Evolutionary conservation across 1,140 invertebrate genomes (phyloP), one percentile per base, ranked within the genome.

Genomic region (Aporrectodea caliginosa): DNA sequence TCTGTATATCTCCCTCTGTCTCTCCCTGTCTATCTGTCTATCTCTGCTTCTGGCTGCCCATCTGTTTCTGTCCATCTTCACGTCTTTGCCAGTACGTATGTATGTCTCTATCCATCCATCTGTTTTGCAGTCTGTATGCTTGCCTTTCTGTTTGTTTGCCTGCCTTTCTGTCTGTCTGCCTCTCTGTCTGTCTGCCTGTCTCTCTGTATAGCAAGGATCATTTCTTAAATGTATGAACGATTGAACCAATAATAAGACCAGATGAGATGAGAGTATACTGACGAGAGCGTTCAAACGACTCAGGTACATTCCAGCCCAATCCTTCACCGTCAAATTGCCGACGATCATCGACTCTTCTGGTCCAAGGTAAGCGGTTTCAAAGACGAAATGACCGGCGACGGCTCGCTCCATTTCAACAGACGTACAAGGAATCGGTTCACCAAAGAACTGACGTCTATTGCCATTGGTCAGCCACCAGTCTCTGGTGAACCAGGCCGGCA

Each of bases 301-400:
- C 6, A 58, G 6, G 22, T 58, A 58, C 22, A 12, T 22, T 58
- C 22, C 78, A 77, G 83, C 84, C 85, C 88, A 90, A 58, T 88
- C 77, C 22, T 81, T 81, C 2, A 90, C 87, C 29, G 85, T 89
- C 27, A 87, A 87, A 29, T 83, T 83, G 2, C 81, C 80, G n/a
- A 78, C 73, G 6, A 86, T 86, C 0, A 82, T 82, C 12, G 84
- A 82, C 12, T 73, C 32, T 14, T 83, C 29, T 82, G 82, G 35
- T 84, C 84, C 79, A 58, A 90, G 94, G 78, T 91, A 92, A 0
- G 92, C 90, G 84, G 94, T 92, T 1, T 91, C 90, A 58, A 95
- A 84, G 0, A 92, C 90, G 78, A 95, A 91, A 84, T 94, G 92
- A 0, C 93, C 93, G 83, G 93, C 92, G 31, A 93, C 91, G 0